These are phyloP conservation scores for Poecilus cupreus DNA, from an alignment of 2,888 invertebrate genomes.

Conservation along the genomic window DNA sequence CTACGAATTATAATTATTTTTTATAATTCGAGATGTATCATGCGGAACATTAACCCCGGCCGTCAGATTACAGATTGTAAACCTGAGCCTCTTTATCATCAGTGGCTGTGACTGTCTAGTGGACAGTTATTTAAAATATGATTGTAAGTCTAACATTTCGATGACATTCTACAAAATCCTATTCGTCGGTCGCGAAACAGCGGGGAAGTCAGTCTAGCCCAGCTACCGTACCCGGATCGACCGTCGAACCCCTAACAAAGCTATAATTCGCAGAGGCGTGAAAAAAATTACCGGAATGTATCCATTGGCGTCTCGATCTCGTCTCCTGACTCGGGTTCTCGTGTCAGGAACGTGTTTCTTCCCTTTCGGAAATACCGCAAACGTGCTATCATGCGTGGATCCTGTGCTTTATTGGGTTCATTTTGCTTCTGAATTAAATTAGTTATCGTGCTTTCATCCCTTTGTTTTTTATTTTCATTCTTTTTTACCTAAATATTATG, in stretches of 20 bases:
- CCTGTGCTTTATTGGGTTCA: not conserved
- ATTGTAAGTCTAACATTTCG: not conserved
- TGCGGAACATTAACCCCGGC: too few relatives aligned
- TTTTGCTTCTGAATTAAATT: not conserved
- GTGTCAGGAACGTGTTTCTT: not conserved
- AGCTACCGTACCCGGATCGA: not conserved
- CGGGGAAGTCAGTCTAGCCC: not conserved
- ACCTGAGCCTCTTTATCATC: too few relatives aligned
- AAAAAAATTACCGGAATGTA: constrained; percentile 16
- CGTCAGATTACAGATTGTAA: too few relatives aligned
- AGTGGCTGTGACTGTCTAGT: too few relatives aligned
- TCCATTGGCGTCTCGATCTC: constrained; percentile 10
- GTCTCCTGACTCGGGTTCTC: not conserved
- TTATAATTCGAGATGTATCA: too few relatives aligned
- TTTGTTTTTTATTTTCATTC: not conserved
- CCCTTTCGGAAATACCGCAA: not conserved
- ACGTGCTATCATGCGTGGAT: not conserved
- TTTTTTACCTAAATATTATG: not conserved
- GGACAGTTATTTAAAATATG: too few relatives aligned
- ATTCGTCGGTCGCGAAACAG: too few relatives aligned
- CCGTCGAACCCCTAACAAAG: constrained; percentile 4
- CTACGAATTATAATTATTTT: too few relatives aligned
- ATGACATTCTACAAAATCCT: too few relatives aligned
- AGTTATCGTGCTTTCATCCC: not conserved
- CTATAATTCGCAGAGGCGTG: constrained; percentile 21